phyloP scores from a whole-genome alignment of 2,113 vertebrate genomes.

The Ursus arctos region DNA sequence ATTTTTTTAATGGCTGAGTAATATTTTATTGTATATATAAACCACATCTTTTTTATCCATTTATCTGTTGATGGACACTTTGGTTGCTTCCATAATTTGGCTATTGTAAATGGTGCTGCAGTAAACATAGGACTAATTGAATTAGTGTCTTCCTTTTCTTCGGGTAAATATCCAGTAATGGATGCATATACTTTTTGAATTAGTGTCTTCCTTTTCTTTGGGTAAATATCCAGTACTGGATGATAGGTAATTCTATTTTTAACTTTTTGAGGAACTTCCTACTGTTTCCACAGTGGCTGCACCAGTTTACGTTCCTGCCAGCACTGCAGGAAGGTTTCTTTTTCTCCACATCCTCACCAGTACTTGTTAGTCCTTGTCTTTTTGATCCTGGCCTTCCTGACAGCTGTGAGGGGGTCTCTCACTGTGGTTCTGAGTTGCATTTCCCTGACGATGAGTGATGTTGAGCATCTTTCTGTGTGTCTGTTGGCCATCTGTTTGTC shows the following conservation, averaged over 20 bases:
- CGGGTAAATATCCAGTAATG: neutral
- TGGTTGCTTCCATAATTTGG: neutral
- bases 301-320: neutral
- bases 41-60: neutral
- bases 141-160: neutral
- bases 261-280: neutral
- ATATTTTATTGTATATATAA: neutral
- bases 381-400: neutral
- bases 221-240: neutral
- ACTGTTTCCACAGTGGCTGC: neutral
- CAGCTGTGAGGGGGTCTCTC: neutral
- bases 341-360: neutral
- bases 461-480: neutral
- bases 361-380: neutral
- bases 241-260: neutral
- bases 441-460: neutral
- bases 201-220: neutral
- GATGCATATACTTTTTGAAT: neutral
- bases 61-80: neutral
- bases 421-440: neutral
- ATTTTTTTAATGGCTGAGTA: neutral
- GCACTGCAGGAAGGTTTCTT: neutral
- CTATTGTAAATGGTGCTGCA: neutral
- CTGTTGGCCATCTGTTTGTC: neutral
- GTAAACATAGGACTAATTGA: neutral